Conservation (phyloP, 2,113 vertebrate genomes). For the Dromiciops gliroides region DNA sequence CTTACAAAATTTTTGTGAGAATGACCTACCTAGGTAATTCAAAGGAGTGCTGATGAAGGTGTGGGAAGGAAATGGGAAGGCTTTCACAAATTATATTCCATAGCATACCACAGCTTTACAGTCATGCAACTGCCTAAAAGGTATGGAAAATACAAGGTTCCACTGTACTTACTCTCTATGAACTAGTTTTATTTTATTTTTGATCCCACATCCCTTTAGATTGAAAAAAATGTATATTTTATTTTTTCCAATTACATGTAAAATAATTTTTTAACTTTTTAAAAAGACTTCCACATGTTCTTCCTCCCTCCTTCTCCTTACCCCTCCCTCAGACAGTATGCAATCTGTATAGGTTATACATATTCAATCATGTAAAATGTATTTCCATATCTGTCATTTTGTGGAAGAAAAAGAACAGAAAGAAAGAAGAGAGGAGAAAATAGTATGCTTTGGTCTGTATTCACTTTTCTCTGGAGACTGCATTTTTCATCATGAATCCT, state of each 20-base stretch:
- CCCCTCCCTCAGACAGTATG: background rate
- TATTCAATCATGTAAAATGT: background rate
- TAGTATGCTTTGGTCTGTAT: too few relatives aligned
- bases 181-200: background rate
- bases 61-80: background rate
- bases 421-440: background rate
- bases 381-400: background rate
- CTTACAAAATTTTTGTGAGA: background rate
- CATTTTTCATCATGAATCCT: too few relatives aligned
- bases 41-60: background rate
- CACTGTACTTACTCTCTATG: background rate
- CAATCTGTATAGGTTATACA: background rate
- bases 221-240: background rate
- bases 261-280: background rate
- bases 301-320: background rate
- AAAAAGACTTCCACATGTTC: background rate
- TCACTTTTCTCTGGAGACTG: too few relatives aligned
- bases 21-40: background rate
- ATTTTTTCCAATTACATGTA: background rate
- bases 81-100: background rate
- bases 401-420: background rate
- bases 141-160: too few relatives aligned
- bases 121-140: too few relatives aligned
- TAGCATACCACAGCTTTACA: too few relatives aligned
- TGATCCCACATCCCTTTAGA: background rate